Percentiles rank a stretch among this genome's conserved stretches.
phyloP scores from a whole-genome alignment of 1,140 invertebrate species.

The Bicyclus anynana region DNA sequence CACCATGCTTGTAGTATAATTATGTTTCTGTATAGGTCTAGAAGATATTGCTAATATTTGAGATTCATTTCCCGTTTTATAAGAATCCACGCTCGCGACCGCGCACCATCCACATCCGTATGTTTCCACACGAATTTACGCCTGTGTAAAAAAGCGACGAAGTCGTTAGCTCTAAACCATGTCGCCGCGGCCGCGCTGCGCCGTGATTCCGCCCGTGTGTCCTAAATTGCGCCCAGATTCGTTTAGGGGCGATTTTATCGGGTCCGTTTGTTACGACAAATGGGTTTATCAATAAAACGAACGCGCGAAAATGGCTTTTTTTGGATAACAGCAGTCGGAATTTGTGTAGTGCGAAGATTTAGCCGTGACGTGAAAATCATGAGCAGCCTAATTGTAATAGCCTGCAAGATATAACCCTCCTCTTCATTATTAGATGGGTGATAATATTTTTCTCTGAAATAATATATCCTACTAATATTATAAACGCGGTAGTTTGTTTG shows the following conservation, averaged over 20 bases:
- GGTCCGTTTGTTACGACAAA: conserved; percentile 3
- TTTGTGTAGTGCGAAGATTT: neutral
- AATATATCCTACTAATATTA: no score
- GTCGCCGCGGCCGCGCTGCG: conserved; percentile 5
- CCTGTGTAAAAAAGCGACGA: conserved; percentile 4
- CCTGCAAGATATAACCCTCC: no score
- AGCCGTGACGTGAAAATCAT: no score
- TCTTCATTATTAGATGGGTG: no score
- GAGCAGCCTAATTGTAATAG: no score
- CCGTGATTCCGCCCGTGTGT: conserved; percentile 1
- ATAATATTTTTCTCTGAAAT: no score
- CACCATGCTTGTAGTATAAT: no score
- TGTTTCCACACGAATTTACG: neutral
- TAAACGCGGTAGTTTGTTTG: no score
- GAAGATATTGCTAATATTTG: no score
- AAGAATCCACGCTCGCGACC: no score
- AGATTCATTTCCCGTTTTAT: no score
- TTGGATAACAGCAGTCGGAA: neutral
- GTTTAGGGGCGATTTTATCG: conserved; percentile 10
- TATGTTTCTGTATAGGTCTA: no score
- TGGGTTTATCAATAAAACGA: conserved; percentile 8
- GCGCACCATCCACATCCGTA: neutral
- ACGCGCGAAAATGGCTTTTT: neutral
- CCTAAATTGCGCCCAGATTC: conserved; percentile 9
- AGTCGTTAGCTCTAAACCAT: conserved; percentile 7